These are phyloP conservation scores for Spodoptera exigua DNA, from an alignment of 2,888 invertebrate genomes.

Conservation along the genomic window DNA sequence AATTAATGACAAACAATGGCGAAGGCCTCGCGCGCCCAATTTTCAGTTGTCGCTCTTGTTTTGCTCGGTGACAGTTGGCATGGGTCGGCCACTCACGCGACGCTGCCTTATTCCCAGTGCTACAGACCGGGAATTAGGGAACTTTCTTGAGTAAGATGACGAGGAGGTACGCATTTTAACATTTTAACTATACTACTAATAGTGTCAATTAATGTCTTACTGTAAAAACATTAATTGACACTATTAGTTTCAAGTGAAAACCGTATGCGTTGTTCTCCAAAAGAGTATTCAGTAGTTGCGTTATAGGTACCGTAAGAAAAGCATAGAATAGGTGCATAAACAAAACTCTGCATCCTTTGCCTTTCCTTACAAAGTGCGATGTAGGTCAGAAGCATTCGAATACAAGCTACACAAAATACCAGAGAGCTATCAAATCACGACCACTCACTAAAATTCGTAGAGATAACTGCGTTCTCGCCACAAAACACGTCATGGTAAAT, in stretches of 20 bases:
- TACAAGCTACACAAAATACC: slow-evolving; percentile 33
- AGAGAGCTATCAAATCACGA: slow-evolving; percentile 63
- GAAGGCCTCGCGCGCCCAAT: slow-evolving; percentile 79
- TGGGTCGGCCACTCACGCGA: slow-evolving; percentile 77
- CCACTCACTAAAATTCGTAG: slow-evolving; percentile 67
- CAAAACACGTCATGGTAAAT: slow-evolving; percentile 81
- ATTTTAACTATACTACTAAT: too few relatives aligned
- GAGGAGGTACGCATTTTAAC: slow-evolving; percentile 26
- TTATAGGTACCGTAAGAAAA: not conserved
- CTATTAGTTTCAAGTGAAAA: too few relatives aligned
- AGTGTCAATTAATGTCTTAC: too few relatives aligned
- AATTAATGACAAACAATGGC: slow-evolving; percentile 87
- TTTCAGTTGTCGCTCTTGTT: slow-evolving; percentile 85
- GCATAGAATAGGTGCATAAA: slow-evolving; percentile 9
- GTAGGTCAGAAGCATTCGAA: slow-evolving; percentile 31
- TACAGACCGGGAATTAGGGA: slow-evolving; percentile 31
- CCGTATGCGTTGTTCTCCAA: not conserved
- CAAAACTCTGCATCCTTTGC: slow-evolving; percentile 5
- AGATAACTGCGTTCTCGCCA: slow-evolving; percentile 69
- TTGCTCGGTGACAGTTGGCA: slow-evolving; percentile 83
- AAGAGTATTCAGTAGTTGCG: slow-evolving; percentile 1
- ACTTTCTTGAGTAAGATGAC: slow-evolving; percentile 27
- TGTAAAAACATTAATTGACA: too few relatives aligned
- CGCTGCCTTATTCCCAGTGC: slow-evolving; percentile 70
- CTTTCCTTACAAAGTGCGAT: slow-evolving; percentile 21